Percentiles rank a stretch among this genome's conserved stretches.
Conservation (phyloP, 1,140 invertebrate genomes). For the Tribolium madens region DNA sequence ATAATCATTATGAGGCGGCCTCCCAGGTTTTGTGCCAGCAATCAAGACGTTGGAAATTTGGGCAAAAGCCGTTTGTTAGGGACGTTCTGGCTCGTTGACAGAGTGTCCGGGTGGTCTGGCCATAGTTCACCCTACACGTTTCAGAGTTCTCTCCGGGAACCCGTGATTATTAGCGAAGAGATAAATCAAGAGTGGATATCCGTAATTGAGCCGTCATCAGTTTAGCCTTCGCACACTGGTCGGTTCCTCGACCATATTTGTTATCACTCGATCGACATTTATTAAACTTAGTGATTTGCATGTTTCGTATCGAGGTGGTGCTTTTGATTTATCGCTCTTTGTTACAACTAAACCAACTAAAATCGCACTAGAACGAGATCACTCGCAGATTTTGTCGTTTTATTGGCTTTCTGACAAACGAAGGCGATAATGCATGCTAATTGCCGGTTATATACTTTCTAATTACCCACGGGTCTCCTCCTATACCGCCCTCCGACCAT, state of each 20-base stretch:
- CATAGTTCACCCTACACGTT: constrained; percentile 39
- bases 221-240: constrained; percentile 41
- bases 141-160: constrained; percentile 7
- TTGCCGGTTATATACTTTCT: constrained; percentile 49
- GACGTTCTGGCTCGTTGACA: constrained; percentile 30
- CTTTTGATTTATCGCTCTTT: constrained; percentile 45
- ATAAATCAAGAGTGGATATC: constrained; percentile 43
- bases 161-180: constrained; percentile 45
- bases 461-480: constrained; percentile 47
- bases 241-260: constrained; percentile 37
- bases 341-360: background rate
- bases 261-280: constrained; percentile 45
- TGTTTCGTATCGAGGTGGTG: constrained; percentile 29
- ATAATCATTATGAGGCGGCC: constrained; percentile 12
- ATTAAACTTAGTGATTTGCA: constrained; percentile 49
- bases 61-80: constrained; percentile 25
- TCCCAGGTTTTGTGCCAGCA: background rate
- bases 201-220: constrained; percentile 48
- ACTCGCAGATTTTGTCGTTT: constrained; percentile 5
- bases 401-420: constrained; percentile 37
- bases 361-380: constrained; percentile 2
- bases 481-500: constrained; percentile 23
- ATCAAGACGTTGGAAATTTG: constrained; percentile 11
- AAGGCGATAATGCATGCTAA: constrained; percentile 48
- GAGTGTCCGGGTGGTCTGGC: constrained; percentile 43